Evolutionary conservation across 2,797 vertebrate species (phyloP).

Genomic region (Lepilemur septentrionalis): DNA sequence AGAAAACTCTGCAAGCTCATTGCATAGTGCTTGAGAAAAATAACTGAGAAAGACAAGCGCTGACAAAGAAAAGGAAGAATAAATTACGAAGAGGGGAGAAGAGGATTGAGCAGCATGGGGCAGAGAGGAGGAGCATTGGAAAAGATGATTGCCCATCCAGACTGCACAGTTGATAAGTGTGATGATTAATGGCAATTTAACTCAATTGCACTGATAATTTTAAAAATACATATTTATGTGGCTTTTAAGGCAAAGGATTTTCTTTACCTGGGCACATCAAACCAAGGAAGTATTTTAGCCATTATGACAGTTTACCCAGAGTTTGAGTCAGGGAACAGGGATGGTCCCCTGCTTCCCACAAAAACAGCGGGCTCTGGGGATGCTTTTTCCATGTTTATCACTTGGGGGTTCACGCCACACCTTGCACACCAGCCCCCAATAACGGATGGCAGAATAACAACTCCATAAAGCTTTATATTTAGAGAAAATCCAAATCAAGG

Average conservation of each 20-base stretch:
- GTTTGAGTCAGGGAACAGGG: background rate
- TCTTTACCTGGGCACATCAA: slow-evolving; percentile 29
- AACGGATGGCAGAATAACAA: background rate
- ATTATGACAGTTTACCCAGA: background rate
- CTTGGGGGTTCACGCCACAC: background rate
- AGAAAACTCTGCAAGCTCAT: background rate
- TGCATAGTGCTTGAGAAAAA: slow-evolving; percentile 54
- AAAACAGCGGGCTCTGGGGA: background rate
- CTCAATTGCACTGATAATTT: slow-evolving; percentile 77
- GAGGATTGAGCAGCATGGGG: slow-evolving; percentile 71
- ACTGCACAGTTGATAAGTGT: slow-evolving; percentile 66
- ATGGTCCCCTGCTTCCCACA: background rate
- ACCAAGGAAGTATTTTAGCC: slow-evolving; percentile 8
- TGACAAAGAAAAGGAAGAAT: slow-evolving; percentile 55
- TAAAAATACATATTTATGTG: slow-evolving; percentile 80
- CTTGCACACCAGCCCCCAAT: background rate
- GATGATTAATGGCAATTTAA: slow-evolving; percentile 80
- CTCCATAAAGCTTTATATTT: background rate
- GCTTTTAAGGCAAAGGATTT: slow-evolving; percentile 70
- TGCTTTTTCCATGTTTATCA: background rate
- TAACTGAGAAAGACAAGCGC: slow-evolving; percentile 53
- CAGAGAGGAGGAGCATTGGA: slow-evolving; percentile 43
- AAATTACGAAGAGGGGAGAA: slow-evolving; percentile 56
- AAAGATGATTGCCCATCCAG: slow-evolving; percentile 71
- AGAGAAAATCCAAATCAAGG: slow-evolving; percentile 49